A percentile compares a stretch with the other conserved stretches of the same genome.
These are phyloP conservation scores for Neotoxoptera formosana DNA, from an alignment of 1,140 invertebrate species.

Conservation along the genomic window DNA sequence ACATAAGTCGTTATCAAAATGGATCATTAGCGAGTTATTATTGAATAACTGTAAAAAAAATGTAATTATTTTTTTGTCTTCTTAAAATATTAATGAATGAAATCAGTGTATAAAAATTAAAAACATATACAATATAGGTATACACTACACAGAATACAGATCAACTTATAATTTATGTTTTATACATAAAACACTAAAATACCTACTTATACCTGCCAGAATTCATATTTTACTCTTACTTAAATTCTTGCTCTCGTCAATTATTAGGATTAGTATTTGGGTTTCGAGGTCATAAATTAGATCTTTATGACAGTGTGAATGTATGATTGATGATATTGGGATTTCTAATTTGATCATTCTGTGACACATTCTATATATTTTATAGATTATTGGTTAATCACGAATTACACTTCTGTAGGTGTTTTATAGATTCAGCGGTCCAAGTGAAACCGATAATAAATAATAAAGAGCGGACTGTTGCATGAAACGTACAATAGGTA, in stretches of 20 bases:
- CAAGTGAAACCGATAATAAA: not conserved
- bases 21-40: not conserved
- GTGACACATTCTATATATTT: not conserved
- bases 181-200: not conserved
- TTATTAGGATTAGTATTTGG: not conserved
- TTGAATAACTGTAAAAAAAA: too few species aligned
- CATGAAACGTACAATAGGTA: not conserved
- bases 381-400: not conserved
- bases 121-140: not conserved
- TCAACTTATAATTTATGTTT: not conserved
- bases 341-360: not conserved
- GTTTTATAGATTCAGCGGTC: not conserved
- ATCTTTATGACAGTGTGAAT: not conserved
- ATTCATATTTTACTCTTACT: not conserved
- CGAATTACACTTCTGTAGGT: not conserved
- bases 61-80: not conserved
- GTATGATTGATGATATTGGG: not conserved
- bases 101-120: not conserved
- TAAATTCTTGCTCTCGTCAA: not conserved
- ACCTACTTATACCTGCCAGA: not conserved
- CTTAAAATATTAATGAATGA: not conserved
- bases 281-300: not conserved
- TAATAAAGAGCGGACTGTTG: not conserved
- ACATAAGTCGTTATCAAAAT: not conserved
- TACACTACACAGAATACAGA: not conserved